These are phyloP conservation scores for Delia radicum DNA, from an alignment of 1,140 invertebrate genomes.

Conservation along the genomic window DNA sequence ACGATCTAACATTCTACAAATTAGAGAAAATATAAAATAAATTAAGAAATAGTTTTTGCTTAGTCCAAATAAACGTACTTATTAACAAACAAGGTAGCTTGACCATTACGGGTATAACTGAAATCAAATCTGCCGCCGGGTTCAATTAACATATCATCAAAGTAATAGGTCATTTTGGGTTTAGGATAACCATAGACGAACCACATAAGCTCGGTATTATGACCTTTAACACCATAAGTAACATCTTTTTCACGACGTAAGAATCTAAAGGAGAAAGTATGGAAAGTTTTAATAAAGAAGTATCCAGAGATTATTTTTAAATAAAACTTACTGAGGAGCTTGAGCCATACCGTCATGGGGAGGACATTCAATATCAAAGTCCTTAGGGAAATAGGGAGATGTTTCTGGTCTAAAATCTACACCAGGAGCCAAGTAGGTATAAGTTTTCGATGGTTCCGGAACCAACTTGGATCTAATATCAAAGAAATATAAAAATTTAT, in stretches of 20 bases:
- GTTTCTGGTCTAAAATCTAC: conserved; percentile 83
- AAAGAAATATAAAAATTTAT: neutral
- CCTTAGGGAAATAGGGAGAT: conserved; percentile 85
- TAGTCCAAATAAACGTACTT: conserved; percentile 58
- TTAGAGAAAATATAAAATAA: conserved; percentile 12
- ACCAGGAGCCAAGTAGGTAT: conserved; percentile 76
- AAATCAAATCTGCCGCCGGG: conserved; percentile 78
- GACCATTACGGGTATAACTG: conserved; percentile 85
- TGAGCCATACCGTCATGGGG: conserved; percentile 81
- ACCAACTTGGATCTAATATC: conserved; percentile 68
- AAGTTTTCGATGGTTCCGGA: conserved; percentile 75
- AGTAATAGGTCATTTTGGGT: conserved; percentile 84
- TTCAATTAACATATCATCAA: conserved; percentile 80
- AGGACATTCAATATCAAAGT: conserved; percentile 85
- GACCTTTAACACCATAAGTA: conserved; percentile 85
- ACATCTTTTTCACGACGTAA: conserved; percentile 79
- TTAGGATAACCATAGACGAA: conserved; percentile 92
- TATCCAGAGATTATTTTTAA: neutral
- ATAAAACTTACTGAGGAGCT: conserved; percentile 61
- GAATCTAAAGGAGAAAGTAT: conserved; percentile 59
- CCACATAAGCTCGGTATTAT: conserved; percentile 85
- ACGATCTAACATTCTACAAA: conserved; percentile 78
- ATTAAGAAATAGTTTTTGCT: neutral
- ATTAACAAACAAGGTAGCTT: conserved; percentile 83
- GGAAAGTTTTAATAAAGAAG: neutral